Percentiles rank a stretch among this genome's conserved stretches.
Evolutionary conservation across 2,888 invertebrate species (phyloP).

Genomic region (Drosophila kambysellisi): DNA sequence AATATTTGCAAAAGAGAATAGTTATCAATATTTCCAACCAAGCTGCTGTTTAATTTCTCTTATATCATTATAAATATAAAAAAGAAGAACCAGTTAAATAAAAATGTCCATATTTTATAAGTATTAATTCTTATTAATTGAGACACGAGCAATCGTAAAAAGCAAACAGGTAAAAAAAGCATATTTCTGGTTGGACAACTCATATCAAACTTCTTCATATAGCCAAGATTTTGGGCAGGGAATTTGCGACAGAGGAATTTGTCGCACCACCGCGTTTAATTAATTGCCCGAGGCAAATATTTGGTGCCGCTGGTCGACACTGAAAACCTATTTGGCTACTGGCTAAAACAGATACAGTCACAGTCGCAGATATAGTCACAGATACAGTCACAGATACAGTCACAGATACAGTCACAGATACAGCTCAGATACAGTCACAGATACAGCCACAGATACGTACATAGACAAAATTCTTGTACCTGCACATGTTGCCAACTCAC

Average conservation of each 20-base stretch:
- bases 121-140: background rate
- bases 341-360: constrained; percentile 21
- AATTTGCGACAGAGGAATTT: constrained; percentile 39
- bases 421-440: constrained; percentile 13
- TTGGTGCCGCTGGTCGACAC: constrained; percentile 51
- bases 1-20: background rate
- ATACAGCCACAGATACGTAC: background rate
- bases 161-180: background rate
- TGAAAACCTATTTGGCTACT: constrained; percentile 48
- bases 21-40: background rate
- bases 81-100: too few relatives aligned
- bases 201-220: background rate
- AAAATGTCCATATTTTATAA: too few relatives aligned
- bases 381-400: background rate
- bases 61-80: background rate
- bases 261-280: constrained; percentile 45
- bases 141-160: background rate
- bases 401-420: constrained; percentile 16
- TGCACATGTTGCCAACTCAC: constrained; percentile 12
- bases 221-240: background rate
- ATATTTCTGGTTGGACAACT: background rate
- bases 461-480: constrained; percentile 32
- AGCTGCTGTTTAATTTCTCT: background rate
- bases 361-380: constrained; percentile 7
- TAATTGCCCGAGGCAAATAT: constrained; percentile 56